These are phyloP conservation scores for Oreotrochilus melanogaster DNA, from an alignment of 2,113 vertebrate genomes.

Conservation along the genomic window DNA sequence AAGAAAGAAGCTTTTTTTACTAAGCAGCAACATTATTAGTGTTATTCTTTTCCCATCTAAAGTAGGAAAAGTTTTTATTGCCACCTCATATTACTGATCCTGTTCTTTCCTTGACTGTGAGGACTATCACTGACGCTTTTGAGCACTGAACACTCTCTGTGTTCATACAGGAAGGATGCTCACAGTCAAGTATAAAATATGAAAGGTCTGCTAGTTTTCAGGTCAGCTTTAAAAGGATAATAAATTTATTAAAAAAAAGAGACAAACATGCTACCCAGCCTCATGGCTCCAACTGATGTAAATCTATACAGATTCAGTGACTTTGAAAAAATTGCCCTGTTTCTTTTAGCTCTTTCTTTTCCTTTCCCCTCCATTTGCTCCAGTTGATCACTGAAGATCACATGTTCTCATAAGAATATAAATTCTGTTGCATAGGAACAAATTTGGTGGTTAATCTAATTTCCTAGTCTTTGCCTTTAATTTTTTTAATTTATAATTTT, in stretches of 20 bases:
- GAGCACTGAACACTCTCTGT: background rate
- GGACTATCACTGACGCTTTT: background rate
- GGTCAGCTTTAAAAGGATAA: background rate
- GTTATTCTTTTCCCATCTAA: background rate
- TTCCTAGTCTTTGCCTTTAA: background rate
- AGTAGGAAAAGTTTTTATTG: background rate
- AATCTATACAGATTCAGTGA: background rate
- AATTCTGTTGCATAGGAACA: background rate
- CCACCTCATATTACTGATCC: background rate
- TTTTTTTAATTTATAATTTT: background rate
- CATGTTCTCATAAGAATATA: background rate
- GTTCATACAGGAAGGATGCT: background rate
- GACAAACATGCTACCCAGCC: background rate
- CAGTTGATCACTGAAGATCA: background rate
- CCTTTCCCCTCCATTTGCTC: background rate
- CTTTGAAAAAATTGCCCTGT: background rate
- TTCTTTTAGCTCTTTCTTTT: background rate
- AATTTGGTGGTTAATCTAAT: background rate
- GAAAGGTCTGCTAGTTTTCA: background rate
- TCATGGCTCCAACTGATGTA: background rate
- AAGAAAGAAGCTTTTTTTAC: background rate
- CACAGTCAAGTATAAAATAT: background rate
- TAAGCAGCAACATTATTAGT: background rate
- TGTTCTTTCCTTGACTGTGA: background rate
- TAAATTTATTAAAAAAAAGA: background rate